phyloP scores from a whole-genome alignment of 2,797 vertebrate genomes.

The Otolemur crassicaudatus region DNA sequence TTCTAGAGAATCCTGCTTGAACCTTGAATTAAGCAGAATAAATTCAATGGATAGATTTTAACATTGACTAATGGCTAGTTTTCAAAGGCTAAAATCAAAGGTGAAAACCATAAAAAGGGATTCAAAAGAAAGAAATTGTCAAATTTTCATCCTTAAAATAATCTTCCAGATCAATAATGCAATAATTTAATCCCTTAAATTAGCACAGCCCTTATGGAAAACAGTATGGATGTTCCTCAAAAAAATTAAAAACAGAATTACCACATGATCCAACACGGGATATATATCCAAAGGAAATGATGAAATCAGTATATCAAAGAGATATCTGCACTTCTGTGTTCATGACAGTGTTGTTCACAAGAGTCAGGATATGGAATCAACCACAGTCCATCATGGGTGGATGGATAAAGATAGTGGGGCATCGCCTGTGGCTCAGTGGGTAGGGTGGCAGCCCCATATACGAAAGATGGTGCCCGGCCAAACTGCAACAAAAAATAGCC shows the following conservation, averaged over 20 bases:
- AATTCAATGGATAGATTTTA: conserved; percentile 5
- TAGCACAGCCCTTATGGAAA: background rate
- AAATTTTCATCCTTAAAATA: background rate
- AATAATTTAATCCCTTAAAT: background rate
- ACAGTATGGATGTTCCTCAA: background rate
- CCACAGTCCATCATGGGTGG: background rate
- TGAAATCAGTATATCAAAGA: background rate
- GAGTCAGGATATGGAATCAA: background rate
- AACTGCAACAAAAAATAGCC: too few species aligned
- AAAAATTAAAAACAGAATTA: background rate
- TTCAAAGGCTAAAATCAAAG: conserved; percentile 19
- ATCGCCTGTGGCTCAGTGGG: too few species aligned
- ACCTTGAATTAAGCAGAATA: conserved; percentile 32
- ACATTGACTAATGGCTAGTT: conserved; percentile 14
- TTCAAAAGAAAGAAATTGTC: conserved; percentile 44
- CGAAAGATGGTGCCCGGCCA: too few species aligned
- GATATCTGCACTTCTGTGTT: too few species aligned
- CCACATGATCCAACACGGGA: background rate
- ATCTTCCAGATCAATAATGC: background rate
- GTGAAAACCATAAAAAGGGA: conserved; percentile 31
- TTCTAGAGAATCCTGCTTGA: conserved; percentile 57
- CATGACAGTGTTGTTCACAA: background rate
- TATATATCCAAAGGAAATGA: background rate
- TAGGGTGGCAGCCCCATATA: too few species aligned
- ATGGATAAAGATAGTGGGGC: background rate